Conservation (phyloP, 2,888 invertebrate genomes). For the Parthenolecanium corni region DNA sequence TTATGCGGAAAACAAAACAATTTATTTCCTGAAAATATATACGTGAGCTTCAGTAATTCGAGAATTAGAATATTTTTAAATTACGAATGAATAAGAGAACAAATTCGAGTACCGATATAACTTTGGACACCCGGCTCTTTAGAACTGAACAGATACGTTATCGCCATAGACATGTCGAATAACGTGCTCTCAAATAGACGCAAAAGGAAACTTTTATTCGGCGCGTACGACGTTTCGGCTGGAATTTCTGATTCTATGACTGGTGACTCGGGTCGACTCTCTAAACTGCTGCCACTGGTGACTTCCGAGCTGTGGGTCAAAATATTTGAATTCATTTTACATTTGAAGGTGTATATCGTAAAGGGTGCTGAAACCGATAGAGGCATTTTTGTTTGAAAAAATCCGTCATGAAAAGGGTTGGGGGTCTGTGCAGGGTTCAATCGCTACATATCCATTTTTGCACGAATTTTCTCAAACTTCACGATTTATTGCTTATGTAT, state of each 20-base stretch:
- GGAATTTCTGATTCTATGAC: conserved; percentile 1
- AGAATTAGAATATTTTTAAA: background rate
- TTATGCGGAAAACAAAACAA: conserved; percentile 86
- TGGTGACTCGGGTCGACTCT: conserved; percentile 11
- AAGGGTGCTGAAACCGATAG: too few relatives aligned
- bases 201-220: conserved; percentile 58
- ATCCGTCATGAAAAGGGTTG: too few relatives aligned
- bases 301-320: conserved; percentile 28
- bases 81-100: too few relatives aligned
- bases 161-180: conserved; percentile 96
- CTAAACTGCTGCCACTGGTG: conserved; percentile 31
- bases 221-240: background rate
- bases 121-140: conserved; percentile 96
- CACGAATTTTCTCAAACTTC: too few relatives aligned
- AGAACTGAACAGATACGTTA: conserved; percentile 94
- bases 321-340: background rate
- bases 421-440: too few relatives aligned
- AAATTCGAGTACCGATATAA: conserved; percentile 61
- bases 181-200: conserved; percentile 93
- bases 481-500: too few relatives aligned
- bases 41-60: too few relatives aligned
- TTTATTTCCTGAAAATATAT: conserved; percentile 64
- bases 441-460: too few relatives aligned
- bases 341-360: too few relatives aligned
- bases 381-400: too few relatives aligned